These are phyloP conservation scores for Hydrozoanthus tunicans DNA, from an alignment of 64 coral and sea anemone species.

Conservation along the genomic window DNA sequence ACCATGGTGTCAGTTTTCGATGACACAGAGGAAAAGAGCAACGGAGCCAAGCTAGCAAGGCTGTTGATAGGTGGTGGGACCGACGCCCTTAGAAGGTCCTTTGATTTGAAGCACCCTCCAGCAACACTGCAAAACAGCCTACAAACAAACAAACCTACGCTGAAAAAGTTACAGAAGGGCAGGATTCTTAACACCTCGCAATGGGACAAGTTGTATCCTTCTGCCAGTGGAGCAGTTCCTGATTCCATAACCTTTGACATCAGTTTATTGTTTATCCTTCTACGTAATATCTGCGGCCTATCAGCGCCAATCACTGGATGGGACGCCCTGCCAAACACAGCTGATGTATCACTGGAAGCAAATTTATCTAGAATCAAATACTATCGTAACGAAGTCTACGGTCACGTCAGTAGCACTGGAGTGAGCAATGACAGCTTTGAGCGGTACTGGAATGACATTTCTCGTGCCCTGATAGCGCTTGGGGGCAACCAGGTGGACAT, in stretches of 20 bases:
- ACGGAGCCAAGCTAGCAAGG: constrained; percentile 25
- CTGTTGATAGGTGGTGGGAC: constrained; percentile 59
- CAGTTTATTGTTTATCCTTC: constrained; percentile 4
- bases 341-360: neutral
- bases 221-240: neutral
- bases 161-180: too few relatives aligned
- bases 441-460: constrained; percentile 11
- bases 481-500: constrained; percentile 9
- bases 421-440: neutral
- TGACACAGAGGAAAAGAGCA: constrained; percentile 2
- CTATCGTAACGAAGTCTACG: constrained; percentile 7
- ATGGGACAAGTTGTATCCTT: constrained; percentile 29
- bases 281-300: constrained; percentile 4
- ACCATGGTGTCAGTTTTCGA: neutral
- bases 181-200: neutral
- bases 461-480: constrained; percentile 23
- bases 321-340: neutral
- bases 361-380: neutral
- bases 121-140: neutral
- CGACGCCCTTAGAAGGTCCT: neutral
- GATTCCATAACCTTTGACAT: constrained; percentile 21
- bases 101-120: neutral
- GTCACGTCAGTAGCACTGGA: neutral
- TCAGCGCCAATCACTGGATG: neutral
- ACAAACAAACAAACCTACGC: neutral